A percentile compares a stretch with the other conserved stretches of the same genome.
Evolutionary conservation across 2,797 vertebrate species (phyloP).

Genomic region (Selene dorsalis): DNA sequence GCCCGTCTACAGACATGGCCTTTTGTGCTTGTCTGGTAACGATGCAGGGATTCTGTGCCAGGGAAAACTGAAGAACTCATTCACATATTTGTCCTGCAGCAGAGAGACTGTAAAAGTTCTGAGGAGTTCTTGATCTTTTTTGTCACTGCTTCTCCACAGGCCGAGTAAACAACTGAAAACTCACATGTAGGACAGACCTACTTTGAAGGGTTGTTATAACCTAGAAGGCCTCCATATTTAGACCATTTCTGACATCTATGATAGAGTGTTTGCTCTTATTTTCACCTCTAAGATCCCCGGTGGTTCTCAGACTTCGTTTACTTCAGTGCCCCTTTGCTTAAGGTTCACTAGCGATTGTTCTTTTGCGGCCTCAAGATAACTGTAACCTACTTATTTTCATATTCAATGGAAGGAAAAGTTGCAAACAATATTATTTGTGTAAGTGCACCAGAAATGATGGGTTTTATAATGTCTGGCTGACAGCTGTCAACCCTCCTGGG

Average conservation of each 20-base stretch:
- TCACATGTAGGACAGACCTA: constrained; percentile 48
- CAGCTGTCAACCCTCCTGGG: background rate
- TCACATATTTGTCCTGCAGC: constrained; percentile 30
- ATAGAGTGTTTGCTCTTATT: constrained; percentile 27
- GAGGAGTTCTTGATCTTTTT: constrained; percentile 26
- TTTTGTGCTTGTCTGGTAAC: constrained; percentile 26
- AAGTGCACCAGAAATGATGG: background rate
- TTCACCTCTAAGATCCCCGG: constrained; percentile 18
- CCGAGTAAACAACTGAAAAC: constrained; percentile 43
- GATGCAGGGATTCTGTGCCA: constrained; percentile 15
- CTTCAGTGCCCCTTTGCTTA: constrained; percentile 32
- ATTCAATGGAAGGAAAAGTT: background rate
- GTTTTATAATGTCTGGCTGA: background rate
- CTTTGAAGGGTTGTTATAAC: constrained; percentile 43
- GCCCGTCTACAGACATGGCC: constrained; percentile 8
- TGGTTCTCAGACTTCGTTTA: constrained; percentile 29
- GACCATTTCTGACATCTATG: constrained; percentile 35
- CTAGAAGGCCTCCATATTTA: constrained; percentile 46
- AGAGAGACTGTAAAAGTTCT: constrained; percentile 17
- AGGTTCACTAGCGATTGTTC: constrained; percentile 28
- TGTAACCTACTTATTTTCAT: constrained; percentile 11
- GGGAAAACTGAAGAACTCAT: constrained; percentile 41
- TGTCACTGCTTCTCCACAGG: constrained; percentile 35
- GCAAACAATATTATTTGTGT: background rate
- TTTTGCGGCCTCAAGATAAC: background rate